Conservation (phyloP, 2,113 vertebrate species). For the Pionites leucogaster region DNA sequence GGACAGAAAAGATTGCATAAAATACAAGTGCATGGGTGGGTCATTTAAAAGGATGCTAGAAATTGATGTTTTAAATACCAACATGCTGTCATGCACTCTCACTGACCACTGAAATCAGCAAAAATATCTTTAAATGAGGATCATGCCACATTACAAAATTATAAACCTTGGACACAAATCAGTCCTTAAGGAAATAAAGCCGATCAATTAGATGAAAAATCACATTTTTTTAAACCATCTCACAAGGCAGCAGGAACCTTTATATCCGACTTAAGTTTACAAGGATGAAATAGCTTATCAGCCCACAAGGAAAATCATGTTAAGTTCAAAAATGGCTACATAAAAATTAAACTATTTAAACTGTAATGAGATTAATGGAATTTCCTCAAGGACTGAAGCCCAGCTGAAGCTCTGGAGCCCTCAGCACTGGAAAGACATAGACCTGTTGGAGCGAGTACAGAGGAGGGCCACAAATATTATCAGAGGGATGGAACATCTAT, state of each 20-base stretch:
- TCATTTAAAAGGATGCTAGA: background rate
- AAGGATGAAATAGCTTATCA: background rate
- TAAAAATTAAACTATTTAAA: background rate
- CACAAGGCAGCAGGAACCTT: background rate
- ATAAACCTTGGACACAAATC: background rate
- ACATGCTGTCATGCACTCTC: background rate
- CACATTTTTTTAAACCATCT: background rate
- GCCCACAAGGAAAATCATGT: background rate
- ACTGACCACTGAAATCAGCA: background rate
- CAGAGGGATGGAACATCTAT: background rate
- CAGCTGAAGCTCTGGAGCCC: background rate
- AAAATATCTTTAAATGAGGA: background rate
- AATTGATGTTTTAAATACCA: background rate
- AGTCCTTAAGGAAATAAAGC: background rate
- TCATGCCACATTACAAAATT: background rate
- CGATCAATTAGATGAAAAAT: background rate
- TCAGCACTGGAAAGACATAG: background rate
- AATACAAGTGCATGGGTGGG: background rate
- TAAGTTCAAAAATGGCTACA: background rate
- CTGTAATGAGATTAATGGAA: background rate
- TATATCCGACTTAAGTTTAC: background rate
- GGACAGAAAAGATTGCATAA: background rate
- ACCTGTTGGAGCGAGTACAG: background rate
- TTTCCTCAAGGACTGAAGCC: background rate
- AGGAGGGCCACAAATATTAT: background rate